Evolutionary conservation across 2,113 vertebrate species (phyloP), one percentile per base, ranked within the genome.

Genomic region (Plectropomus leopardus): DNA sequence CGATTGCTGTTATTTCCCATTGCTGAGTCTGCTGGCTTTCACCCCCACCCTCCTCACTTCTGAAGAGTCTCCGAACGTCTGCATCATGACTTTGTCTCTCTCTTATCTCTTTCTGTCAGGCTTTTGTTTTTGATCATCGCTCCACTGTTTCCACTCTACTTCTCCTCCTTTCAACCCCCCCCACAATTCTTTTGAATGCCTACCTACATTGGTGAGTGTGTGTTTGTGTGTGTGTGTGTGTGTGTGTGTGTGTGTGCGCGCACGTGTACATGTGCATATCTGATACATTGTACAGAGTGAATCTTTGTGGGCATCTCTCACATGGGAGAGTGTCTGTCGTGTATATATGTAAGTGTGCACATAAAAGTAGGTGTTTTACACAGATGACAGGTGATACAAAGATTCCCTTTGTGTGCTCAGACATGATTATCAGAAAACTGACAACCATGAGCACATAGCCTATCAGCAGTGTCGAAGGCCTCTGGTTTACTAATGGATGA

Each of bases 71-170:
- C 79, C 26, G 8, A 86, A 84, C 3, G 40, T 84, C 90, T 88
- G 84, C 87, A 85, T 92, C 92, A 90, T 84, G 86, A 85, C 88
- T 91, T 90, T 90, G 80, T 88, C 82, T 93, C 72, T 51, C 82
- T 90, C 86, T 92, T 84, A 91, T 90, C 90, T 91, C 80, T 65
- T 54, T 81, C 83, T 91, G 90, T 88, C 89, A 91, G 80, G 72
- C 78, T 91, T 92, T 93, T 90, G 87, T 92, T 93, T 92, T 93
- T 94, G 91, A 94, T 94, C 91, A 92, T 81, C 55, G 17, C 77
- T 89, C 61, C 85, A 81, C 76, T 91, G 81, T 86, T 87, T 92
- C 84, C 86, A 86, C 83, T 93, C 80, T 84, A 80, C 81, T 88
- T 86, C 89, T 90, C 86, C 83, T 89, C 88, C 89, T 92, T 87